These are phyloP conservation scores for Oreochromis niloticus DNA, from an alignment of 2,113 vertebrate genomes.

Conservation along the genomic window DNA sequence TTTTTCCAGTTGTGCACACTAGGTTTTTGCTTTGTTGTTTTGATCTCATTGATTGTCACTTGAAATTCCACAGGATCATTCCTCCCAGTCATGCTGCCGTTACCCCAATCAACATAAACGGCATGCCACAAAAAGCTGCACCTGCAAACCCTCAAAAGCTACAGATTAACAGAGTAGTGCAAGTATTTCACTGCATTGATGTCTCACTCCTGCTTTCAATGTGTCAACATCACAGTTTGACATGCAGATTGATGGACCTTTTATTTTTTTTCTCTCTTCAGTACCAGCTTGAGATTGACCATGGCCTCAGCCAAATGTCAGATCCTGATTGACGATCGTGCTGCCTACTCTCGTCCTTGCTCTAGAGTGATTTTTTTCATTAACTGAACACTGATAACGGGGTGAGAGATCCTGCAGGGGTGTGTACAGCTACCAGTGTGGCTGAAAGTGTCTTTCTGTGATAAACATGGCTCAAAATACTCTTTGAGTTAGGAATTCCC, in stretches of 20 bases:
- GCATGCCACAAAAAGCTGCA: neutral
- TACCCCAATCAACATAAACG: constrained; percentile 15
- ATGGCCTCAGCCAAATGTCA: neutral
- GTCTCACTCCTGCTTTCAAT: neutral
- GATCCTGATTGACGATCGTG: neutral
- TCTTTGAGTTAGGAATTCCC: neutral
- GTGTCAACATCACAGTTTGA: neutral
- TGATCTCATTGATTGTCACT: neutral
- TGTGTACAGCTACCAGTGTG: neutral
- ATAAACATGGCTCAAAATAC: neutral
- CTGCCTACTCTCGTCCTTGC: neutral
- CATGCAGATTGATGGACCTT: neutral
- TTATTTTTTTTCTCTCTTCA: neutral
- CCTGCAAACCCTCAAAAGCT: neutral
- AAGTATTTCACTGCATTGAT: neutral
- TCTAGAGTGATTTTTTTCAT: neutral
- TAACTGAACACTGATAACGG: neutral
- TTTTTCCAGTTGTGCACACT: neutral
- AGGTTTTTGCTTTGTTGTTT: constrained; percentile 23
- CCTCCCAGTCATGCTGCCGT: constrained; percentile 6
- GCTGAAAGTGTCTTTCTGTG: neutral
- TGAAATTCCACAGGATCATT: constrained; percentile 19
- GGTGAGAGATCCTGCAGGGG: neutral
- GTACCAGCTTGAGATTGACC: neutral
- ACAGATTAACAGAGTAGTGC: neutral